Conservation (phyloP, 2,888 invertebrate genomes). For the Drosophila barbarae region DNA sequence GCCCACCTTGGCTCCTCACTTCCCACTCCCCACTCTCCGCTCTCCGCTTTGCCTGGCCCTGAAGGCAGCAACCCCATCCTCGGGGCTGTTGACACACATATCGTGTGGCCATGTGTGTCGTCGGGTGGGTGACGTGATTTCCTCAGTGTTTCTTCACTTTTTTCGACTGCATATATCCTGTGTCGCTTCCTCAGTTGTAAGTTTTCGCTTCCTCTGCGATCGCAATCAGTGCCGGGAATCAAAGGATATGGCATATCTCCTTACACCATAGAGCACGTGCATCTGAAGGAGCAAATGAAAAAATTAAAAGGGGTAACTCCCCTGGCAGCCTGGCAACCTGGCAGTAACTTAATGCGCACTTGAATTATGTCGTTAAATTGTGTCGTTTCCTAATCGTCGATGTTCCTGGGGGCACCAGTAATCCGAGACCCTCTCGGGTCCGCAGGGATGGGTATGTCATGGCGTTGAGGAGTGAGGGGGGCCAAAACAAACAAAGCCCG, state of each 20-base stretch:
- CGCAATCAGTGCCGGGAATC: slow-evolving; percentile 63
- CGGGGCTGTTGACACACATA: slow-evolving; percentile 64
- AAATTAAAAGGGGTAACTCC: slow-evolving; percentile 51
- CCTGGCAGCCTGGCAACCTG: slow-evolving; percentile 5
- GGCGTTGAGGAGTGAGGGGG: neutral
- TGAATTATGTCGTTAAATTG: slow-evolving; percentile 74
- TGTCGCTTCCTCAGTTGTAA: slow-evolving; percentile 76
- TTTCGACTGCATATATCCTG: slow-evolving; percentile 55
- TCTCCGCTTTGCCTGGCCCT: neutral
- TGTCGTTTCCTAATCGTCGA: slow-evolving; percentile 73
- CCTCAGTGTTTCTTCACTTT: slow-evolving; percentile 11
- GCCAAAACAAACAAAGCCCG: slow-evolving; percentile 54
- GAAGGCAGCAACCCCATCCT: neutral
- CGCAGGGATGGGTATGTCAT: neutral
- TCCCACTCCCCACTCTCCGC: neutral
- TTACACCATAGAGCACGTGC: slow-evolving; percentile 62
- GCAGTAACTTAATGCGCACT: slow-evolving; percentile 69
- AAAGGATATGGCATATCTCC: slow-evolving; percentile 76
- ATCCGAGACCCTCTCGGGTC: slow-evolving; percentile 46
- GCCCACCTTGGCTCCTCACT: slow-evolving; percentile 12
- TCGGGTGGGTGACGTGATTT: slow-evolving; percentile 53
- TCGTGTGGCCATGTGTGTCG: slow-evolving; percentile 3
- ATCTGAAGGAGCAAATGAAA: slow-evolving; percentile 13
- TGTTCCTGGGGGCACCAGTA: slow-evolving; percentile 43
- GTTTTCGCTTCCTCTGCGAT: slow-evolving; percentile 75